Evolutionary conservation across 1,140 invertebrate species (phyloP).

Genomic region (Rhopalosiphum maidis): DNA sequence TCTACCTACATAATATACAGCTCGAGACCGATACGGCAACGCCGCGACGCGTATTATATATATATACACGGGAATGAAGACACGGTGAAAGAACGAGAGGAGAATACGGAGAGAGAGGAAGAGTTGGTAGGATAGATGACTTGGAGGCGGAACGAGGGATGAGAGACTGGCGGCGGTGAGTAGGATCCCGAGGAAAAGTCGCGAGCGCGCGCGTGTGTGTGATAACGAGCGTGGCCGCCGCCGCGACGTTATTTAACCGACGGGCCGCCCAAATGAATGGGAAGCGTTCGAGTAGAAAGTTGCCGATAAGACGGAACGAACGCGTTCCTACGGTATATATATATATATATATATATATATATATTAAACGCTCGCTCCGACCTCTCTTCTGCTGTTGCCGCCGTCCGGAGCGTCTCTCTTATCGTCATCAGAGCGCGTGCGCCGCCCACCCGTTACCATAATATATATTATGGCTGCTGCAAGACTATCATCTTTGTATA

Average conservation of each 20-base stretch:
- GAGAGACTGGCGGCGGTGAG: background rate
- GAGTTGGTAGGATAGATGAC: background rate
- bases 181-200: background rate
- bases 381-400: background rate
- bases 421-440: constrained; percentile 24
- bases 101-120: background rate
- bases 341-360: background rate
- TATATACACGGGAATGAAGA: background rate
- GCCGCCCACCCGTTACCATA: background rate
- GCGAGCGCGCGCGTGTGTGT: constrained; percentile 31
- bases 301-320: constrained; percentile 54
- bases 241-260: constrained; percentile 44
- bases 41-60: background rate
- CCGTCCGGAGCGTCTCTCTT: constrained; percentile 6
- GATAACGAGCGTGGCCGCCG: constrained; percentile 55
- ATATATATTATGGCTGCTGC: constrained; percentile 1
- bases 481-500: background rate
- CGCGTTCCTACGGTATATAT: background rate
- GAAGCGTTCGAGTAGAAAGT: constrained; percentile 56
- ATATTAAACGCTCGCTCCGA: background rate
- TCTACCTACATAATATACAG: background rate
- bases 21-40: background rate
- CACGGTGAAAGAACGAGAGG: background rate
- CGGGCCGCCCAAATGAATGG: constrained; percentile 47
- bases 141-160: background rate